phyloP scores from a whole-genome alignment of 2,888 invertebrate species.

The Cryptocheilus praepositus region DNA sequence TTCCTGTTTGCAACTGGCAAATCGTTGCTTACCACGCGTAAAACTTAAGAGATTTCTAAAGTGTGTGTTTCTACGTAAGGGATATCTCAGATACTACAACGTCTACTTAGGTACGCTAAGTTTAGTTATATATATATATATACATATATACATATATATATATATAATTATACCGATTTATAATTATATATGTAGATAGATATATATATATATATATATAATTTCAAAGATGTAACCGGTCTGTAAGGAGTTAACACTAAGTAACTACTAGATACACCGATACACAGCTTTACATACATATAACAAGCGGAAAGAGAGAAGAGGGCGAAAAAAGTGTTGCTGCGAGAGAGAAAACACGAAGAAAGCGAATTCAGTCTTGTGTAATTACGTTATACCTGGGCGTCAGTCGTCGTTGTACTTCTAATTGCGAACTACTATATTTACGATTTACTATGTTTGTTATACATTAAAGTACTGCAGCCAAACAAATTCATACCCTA shows the following conservation, averaged over 20 bases:
- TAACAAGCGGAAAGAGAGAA: constrained; percentile 44
- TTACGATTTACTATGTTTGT: constrained; percentile 68
- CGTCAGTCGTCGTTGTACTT: constrained; percentile 59
- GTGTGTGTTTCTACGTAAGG: constrained; percentile 57
- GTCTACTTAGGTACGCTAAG: constrained; percentile 59
- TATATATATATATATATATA: constrained; percentile 36
- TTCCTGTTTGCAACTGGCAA: constrained; percentile 51
- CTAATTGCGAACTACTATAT: constrained; percentile 64
- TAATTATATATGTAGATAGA: constrained; percentile 32
- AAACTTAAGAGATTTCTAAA: constrained; percentile 56
- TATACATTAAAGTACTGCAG: constrained; percentile 65
- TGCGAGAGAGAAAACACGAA: constrained; percentile 31
- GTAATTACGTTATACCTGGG: constrained; percentile 60
- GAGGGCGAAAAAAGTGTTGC: constrained; percentile 22
- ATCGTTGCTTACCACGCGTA: constrained; percentile 45
- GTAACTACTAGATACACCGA: constrained; percentile 46
- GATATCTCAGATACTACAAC: constrained; percentile 53
- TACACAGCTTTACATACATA: constrained; percentile 52
- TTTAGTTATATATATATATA: constrained; percentile 61
- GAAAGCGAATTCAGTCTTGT: constrained; percentile 46
- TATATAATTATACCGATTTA: not conserved
- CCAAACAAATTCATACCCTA: constrained; percentile 55
- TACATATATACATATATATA: constrained; percentile 30
- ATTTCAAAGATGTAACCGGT: constrained; percentile 55
- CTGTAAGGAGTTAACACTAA: constrained; percentile 50